Base-by-base conservation (phyloP, 2,888 invertebrate genomes). In the Gryllus longicercus region DNA sequence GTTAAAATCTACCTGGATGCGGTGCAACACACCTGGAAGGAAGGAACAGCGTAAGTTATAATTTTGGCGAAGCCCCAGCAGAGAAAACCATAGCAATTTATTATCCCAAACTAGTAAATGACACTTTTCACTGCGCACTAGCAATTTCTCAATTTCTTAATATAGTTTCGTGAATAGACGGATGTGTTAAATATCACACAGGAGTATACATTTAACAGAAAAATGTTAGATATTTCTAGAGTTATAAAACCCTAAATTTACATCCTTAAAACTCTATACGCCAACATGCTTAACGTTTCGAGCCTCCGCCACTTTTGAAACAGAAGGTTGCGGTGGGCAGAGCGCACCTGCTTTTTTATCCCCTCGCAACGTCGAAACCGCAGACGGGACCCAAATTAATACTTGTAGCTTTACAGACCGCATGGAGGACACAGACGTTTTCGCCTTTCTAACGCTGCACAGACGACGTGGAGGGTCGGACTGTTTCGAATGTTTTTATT, bases 11-110 rank as follows among this genome's bases (percentile, higher is more conserved):
- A 63, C 63, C 63, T 63, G 63, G 63, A 63, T 63, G 14, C 63
- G 63, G n/a, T 63, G 63, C n/a, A 63, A 63, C 63, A n/a, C 63
- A 63, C 63, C 63, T 63, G 63, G 63, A 63, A 63, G 63, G 63
- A 63, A n/a, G 63, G n/a, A 63, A 63, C 63, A n/a, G 63, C n/a
- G 63, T n/a, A 63, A 38, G 38, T 63, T 63, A n/a, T 63, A 63
- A 63, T 63, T 63, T 63, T 63, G 63, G 63, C 63, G 63, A 63
- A 18, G 63, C 63, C 38, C 63, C 63, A 63, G 63, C 3, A 63
- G 16, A 18, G 16, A n/a, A 63, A 63, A 63, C 16, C 63, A 63
- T 63, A 63, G 63, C 63, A 63, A 63, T 63, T 63, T 63, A 63
- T 63, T 63, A 63, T 63, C 63, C 63, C 63, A 63, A 63, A 63